Evolutionary conservation across 2,888 invertebrate genomes (phyloP).

Genomic region (Papilio protenor): DNA sequence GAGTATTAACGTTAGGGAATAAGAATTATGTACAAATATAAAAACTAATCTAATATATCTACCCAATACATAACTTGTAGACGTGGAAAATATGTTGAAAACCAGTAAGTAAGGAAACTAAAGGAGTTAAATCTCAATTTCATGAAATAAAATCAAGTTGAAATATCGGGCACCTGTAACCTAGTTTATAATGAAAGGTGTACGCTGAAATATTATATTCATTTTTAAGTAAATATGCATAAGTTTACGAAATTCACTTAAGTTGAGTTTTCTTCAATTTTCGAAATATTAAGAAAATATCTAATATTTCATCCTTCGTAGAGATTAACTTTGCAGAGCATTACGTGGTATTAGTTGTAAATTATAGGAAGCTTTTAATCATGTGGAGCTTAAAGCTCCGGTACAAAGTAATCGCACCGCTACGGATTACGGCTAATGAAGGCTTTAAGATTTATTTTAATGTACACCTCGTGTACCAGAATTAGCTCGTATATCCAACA

Average conservation of each 20-base stretch:
- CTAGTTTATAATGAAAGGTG: no score
- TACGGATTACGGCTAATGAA: constrained; percentile 23
- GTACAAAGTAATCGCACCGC: constrained; percentile 21
- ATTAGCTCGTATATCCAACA: not conserved
- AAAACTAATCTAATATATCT: no score
- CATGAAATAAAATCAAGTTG: no score
- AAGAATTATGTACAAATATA: not conserved
- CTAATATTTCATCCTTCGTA: not conserved
- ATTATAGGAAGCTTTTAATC: constrained; percentile 25
- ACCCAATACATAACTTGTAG: no score
- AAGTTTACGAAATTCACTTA: not conserved
- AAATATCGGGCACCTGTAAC: no score
- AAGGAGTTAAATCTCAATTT: no score
- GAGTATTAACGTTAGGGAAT: not conserved
- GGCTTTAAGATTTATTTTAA: constrained; percentile 24
- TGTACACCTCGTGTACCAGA: not conserved
- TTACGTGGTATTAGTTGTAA: constrained; percentile 18
- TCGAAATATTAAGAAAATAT: not conserved
- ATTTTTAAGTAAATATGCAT: not conserved
- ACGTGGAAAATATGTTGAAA: no score
- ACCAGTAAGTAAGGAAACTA: no score
- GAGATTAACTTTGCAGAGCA: not conserved
- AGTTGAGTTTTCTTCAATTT: not conserved
- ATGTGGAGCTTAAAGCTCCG: constrained; percentile 19
- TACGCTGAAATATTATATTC: no score